Evolutionary conservation across 1,140 invertebrate genomes (phyloP).

Genomic region (Brachionus paranguensis): DNA sequence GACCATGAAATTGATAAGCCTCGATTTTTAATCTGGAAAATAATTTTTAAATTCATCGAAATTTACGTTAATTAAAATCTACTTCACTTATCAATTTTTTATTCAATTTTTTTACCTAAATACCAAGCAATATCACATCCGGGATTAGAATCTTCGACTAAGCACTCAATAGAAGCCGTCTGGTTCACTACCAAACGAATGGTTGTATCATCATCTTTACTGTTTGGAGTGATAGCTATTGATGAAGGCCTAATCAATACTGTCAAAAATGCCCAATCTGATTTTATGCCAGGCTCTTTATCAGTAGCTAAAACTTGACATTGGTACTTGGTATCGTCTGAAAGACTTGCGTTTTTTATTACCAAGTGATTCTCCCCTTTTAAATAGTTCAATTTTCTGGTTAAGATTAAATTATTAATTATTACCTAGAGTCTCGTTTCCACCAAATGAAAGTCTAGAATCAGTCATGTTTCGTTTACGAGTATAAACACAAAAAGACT

Average conservation of each 20-base stretch:
- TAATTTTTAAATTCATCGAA: background rate
- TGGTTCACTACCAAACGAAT: constrained; percentile 15
- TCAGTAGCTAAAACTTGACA: constrained; percentile 20
- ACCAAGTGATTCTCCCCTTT: constrained; percentile 29
- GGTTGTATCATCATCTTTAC: background rate
- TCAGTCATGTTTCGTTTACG: constrained; percentile 33
- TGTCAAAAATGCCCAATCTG: constrained; percentile 1
- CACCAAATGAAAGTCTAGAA: background rate
- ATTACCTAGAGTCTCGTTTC: constrained; percentile 16
- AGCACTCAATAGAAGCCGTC: background rate
- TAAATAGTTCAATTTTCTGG: background rate
- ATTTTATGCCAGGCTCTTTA: background rate
- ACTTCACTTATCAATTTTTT: too few relatives aligned
- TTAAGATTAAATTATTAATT: background rate
- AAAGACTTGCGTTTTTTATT: constrained; percentile 13
- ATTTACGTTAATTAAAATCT: background rate
- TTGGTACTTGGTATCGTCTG: constrained; percentile 22
- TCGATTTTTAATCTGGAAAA: too few relatives aligned
- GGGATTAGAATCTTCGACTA: constrained; percentile 19
- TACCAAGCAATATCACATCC: constrained; percentile 14
- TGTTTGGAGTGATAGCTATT: background rate
- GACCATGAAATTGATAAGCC: too few relatives aligned
- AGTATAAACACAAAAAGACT: constrained; percentile 9
- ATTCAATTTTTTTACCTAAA: background rate
- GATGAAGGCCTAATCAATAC: constrained; percentile 15